Base-by-base conservation (phyloP, 1,140 invertebrate species). In the Brachionus rotundiformis region DNA sequence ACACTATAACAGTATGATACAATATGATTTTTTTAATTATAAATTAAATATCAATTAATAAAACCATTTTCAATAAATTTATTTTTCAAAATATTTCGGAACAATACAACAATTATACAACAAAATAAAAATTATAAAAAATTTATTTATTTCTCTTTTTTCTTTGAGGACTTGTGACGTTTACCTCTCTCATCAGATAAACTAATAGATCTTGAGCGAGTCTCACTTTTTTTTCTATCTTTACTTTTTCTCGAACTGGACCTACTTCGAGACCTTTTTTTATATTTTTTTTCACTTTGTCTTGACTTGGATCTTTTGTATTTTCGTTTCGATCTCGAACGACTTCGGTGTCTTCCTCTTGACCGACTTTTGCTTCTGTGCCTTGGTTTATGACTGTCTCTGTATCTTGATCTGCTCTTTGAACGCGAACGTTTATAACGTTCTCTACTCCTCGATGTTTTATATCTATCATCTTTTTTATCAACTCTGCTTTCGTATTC, bases 101-200 rank as follows among this genome's bases (percentile, higher is more conserved):
- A 47, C 0, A 41, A 41, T 11, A 41, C 10, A 41, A 41, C n/a
- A 54, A 54, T 54, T 54, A 25, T 54, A 54, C 47, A 54, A 7
- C 8, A 16, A 54, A 8, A 54, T n/a, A n/a, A 54, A 54, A 49
- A 49, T 19, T 19, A 19, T 6, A 49, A 19, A 54, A 54, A 54
- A 54, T 25, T 19, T 7, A 54, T 54, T 8, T 65, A 65, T 65
- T 65, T 33, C 31, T 65, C 31, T 65, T 65, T 33, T 65, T 29
- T 65, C n/a, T 65, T 65, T 10, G 61, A 59, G 25, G 54, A 65
- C 61, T 65, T 65, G 29, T 65, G 61, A 54, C n/a, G 47, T 8
- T 54, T 54, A 2, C 23, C 23, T 4, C 19, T 54, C 19, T 54
- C 47, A 54, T 19, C 23, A 2, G 47, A 19, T 16, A 54, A 54